Conservation (phyloP, 2,888 invertebrate genomes). For the Polyommatus icarus region DNA sequence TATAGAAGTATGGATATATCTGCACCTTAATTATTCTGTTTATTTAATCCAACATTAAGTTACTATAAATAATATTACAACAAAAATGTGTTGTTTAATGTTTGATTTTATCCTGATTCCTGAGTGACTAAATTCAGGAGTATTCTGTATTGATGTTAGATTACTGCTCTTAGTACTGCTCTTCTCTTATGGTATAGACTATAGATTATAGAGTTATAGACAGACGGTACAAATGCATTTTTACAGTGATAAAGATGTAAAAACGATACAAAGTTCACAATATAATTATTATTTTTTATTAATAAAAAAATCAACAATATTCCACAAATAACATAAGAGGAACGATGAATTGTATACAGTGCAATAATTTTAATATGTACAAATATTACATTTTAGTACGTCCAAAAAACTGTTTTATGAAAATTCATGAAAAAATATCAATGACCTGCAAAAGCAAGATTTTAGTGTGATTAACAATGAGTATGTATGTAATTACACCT, state of each 20-base stretch:
- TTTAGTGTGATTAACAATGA: constrained; percentile 3
- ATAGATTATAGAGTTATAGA: too few species aligned
- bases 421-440: background rate
- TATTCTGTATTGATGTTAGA: too few species aligned
- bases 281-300: constrained; percentile 59
- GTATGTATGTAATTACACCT: constrained; percentile 22
- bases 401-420: background rate
- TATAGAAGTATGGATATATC: too few species aligned
- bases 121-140: too few species aligned
- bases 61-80: too few species aligned
- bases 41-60: too few species aligned
- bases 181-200: too few species aligned
- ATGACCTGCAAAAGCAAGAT: constrained; percentile 3
- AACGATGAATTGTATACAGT: constrained; percentile 10
- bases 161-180: too few species aligned
- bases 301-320: constrained; percentile 75
- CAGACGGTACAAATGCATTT: too few species aligned
- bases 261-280: background rate
- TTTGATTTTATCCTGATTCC: too few species aligned
- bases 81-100: too few species aligned
- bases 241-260: background rate
- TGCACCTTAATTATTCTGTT: too few species aligned
- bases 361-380: constrained; percentile 10
- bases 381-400: constrained; percentile 15
- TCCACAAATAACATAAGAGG: constrained; percentile 62